Conservation (phyloP, 2,797 vertebrate genomes). For the Peromyscus eremicus region DNA sequence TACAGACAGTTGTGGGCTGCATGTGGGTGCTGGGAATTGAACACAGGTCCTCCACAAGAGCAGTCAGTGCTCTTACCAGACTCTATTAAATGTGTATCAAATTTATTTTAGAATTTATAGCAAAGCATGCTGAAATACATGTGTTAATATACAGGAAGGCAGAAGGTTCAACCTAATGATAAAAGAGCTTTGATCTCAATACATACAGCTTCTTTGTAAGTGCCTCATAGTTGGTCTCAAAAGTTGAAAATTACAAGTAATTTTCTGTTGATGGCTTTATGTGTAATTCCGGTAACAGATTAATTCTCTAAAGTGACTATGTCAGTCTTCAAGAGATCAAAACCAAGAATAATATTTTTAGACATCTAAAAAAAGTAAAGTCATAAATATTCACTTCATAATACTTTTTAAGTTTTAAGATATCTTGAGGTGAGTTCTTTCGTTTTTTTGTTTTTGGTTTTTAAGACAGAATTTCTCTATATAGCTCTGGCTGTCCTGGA, state of each 20-base stretch:
- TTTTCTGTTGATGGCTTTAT: slow-evolving; percentile 33
- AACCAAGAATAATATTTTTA: slow-evolving; percentile 31
- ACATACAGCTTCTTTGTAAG: neutral
- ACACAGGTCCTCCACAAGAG: neutral
- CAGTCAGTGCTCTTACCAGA: neutral
- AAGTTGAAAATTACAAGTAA: slow-evolving; percentile 51
- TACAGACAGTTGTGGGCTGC: neutral
- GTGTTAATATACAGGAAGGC: neutral
- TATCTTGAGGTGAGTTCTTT: neutral
- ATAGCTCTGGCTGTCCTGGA: neutral
- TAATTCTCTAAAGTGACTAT: slow-evolving; percentile 59
- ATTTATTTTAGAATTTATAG: slow-evolving; percentile 71
- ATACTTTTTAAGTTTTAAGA: neutral
- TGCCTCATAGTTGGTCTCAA: slow-evolving; percentile 12
- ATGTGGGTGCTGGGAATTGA: neutral
- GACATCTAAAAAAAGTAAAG: slow-evolving; percentile 54
- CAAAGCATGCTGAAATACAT: slow-evolving; percentile 31
- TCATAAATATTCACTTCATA: slow-evolving; percentile 44
- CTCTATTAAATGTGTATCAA: slow-evolving; percentile 64
- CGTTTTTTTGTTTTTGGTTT: neutral
- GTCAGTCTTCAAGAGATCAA: slow-evolving; percentile 45
- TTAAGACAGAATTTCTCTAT: neutral
- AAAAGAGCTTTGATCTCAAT: slow-evolving; percentile 14
- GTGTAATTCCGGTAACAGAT: slow-evolving; percentile 53
- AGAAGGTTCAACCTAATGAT: neutral